These are phyloP conservation scores for Macaca fascicularis DNA, from an alignment of 2,113 vertebrate species.

Conservation along the genomic window T2T-MFA8v1.1 NC_088377.1:137705001-137705500, in stretches of 20 bases:
- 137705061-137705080: neutral
- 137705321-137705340: neutral
- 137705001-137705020: neutral
- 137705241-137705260: neutral
- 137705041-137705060: neutral
- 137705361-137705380: neutral
- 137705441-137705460: neutral
- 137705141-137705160: neutral
- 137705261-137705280: neutral
- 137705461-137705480: neutral
- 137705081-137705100: neutral
- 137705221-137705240: neutral
- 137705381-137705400: too few relatives aligned
- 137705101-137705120: neutral
- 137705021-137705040: neutral
- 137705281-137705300: neutral
- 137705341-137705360: neutral
- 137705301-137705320: neutral
- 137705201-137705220: neutral
- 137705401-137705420: neutral
- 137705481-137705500: too few relatives aligned
- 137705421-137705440: too few relatives aligned
- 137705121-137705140: neutral
- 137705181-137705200: neutral
- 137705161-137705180: neutral